Percentiles rank a stretch among this genome's conserved stretches.
Conservation (phyloP, 2,888 invertebrate species). For the Yponomeuta cagnagella region DNA sequence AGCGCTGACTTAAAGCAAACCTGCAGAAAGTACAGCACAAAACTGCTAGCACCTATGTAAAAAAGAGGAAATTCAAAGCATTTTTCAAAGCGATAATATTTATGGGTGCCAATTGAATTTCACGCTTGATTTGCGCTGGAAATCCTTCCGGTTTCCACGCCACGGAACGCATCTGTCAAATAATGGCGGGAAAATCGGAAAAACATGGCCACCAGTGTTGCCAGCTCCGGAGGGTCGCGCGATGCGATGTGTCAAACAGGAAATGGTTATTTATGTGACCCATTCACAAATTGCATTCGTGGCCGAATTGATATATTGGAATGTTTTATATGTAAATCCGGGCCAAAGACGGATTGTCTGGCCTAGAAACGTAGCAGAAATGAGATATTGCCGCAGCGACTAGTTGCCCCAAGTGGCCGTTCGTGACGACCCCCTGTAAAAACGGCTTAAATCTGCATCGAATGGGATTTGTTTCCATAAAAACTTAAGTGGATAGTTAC, state of each 20-base stretch:
- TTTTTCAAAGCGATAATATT: conserved; percentile 61
- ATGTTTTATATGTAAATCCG: conserved; percentile 75
- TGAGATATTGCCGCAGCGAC: background rate
- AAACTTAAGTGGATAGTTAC: no score
- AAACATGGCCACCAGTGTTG: conserved; percentile 30
- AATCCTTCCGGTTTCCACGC: conserved; percentile 62
- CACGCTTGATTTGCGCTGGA: conserved; percentile 67
- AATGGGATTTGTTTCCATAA: no score
- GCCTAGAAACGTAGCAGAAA: conserved; percentile 7
- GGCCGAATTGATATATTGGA: conserved; percentile 72
- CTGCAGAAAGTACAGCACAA: no score
- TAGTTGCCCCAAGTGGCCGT: background rate
- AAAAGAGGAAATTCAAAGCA: conserved; percentile 28
- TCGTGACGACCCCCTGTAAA: background rate
- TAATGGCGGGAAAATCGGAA: conserved; percentile 50
- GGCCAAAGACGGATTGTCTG: conserved; percentile 56
- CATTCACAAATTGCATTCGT: conserved; percentile 74
- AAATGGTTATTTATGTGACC: conserved; percentile 72
- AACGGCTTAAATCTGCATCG: no score
- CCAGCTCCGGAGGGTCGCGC: conserved; percentile 54
- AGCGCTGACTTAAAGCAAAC: no score
- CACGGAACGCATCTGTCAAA: conserved; percentile 66
- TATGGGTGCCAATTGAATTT: conserved; percentile 71
- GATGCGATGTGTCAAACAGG: conserved; percentile 61
- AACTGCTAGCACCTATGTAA: no score